These are phyloP conservation scores for Scaptomyza reducta DNA, from an alignment of 2,888 invertebrate genomes.

Conservation along the genomic window DNA sequence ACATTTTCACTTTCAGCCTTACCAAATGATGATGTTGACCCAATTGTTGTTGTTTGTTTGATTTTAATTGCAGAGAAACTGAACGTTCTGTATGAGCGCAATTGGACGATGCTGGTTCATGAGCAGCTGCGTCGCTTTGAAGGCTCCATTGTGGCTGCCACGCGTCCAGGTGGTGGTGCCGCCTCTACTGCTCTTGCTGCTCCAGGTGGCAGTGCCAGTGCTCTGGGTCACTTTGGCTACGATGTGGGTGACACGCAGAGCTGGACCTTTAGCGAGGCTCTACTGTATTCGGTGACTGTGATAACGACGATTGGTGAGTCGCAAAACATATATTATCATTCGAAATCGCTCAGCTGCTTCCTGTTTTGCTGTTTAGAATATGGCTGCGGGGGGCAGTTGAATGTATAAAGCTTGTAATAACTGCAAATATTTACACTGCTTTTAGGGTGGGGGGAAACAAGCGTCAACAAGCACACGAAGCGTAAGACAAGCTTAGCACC, in stretches of 20 bases:
- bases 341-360: conserved; percentile 32
- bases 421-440: conserved; percentile 65
- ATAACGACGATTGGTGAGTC: conserved; percentile 94
- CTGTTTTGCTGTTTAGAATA: conserved; percentile 24
- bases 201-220: conserved; percentile 50
- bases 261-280: conserved; percentile 93
- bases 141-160: conserved; percentile 90
- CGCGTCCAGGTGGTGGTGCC: conserved; percentile 85
- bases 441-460: conserved; percentile 2
- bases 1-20: conserved; percentile 18
- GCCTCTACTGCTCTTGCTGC: conserved; percentile 16
- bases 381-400: conserved; percentile 15
- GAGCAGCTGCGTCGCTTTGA: conserved; percentile 92
- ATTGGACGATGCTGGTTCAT: conserved; percentile 92
- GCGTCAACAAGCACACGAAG: not conserved
- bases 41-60: conserved; percentile 24
- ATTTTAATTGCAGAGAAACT: conserved; percentile 87
- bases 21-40: conserved; percentile 35
- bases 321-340: not conserved
- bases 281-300: conserved; percentile 93
- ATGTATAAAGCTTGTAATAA: conserved; percentile 45
- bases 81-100: conserved; percentile 92
- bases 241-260: conserved; percentile 66
- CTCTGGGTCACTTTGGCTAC: conserved; percentile 69
- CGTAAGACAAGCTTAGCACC: conserved; percentile 26